These are phyloP conservation scores for Mechanitis messenoides DNA, from an alignment of 2,888 invertebrate genomes.

Conservation along the genomic window DNA sequence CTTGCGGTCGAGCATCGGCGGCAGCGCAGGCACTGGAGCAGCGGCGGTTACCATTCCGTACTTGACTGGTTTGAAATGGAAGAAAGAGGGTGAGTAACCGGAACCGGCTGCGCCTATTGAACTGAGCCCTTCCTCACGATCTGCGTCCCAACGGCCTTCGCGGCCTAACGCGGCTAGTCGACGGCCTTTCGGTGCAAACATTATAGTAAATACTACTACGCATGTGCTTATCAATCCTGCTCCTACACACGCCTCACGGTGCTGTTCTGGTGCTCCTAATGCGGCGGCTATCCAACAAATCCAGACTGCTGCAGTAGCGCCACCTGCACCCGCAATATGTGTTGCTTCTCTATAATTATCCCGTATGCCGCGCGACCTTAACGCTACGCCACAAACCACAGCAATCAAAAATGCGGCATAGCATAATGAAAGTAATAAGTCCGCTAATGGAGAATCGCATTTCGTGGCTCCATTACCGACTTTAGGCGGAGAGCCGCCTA, in stretches of 20 bases:
- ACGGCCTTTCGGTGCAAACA: constrained; percentile 95
- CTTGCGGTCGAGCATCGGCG: constrained; percentile 71
- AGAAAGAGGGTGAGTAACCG: constrained; percentile 93
- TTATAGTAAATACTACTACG: constrained; percentile 90
- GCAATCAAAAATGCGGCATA: constrained; percentile 90
- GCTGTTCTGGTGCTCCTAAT: constrained; percentile 84
- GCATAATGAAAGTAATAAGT: constrained; percentile 85
- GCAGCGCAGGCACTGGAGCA: constrained; percentile 56
- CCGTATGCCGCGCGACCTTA: constrained; percentile 90
- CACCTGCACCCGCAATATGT: constrained; percentile 92
- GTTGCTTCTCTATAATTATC: constrained; percentile 96
- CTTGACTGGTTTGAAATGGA: constrained; percentile 93
- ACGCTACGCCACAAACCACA: constrained; percentile 89
- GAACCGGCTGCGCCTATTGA: constrained; percentile 86
- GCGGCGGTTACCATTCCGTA: constrained; percentile 81
- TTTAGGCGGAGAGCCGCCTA: constrained; percentile 85
- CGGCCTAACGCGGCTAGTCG: constrained; percentile 94
- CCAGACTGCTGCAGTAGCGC: constrained; percentile 92
- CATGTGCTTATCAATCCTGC: constrained; percentile 92
- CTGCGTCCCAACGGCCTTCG: constrained; percentile 88
- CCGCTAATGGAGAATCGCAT: constrained; percentile 82
- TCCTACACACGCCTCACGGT: constrained; percentile 91
- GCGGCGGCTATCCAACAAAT: constrained; percentile 90
- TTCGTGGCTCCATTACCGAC: constrained; percentile 51
- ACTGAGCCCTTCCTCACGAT: constrained; percentile 88